Base-by-base conservation (phyloP, 2,797 vertebrate genomes). In the Aldrovandia affinis region DNA sequence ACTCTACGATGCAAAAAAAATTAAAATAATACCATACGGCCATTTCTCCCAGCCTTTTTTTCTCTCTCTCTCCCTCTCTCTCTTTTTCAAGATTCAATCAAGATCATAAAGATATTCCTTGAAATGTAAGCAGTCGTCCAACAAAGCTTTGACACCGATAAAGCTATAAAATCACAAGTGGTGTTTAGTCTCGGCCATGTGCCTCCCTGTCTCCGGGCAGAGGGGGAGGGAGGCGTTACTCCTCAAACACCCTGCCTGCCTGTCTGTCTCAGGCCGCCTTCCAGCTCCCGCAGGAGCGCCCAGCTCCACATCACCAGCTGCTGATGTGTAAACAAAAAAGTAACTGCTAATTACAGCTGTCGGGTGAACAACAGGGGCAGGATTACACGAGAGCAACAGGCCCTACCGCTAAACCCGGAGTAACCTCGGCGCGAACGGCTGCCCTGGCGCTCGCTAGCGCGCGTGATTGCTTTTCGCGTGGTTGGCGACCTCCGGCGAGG, bases 281-380 rank as follows among this genome's bases (percentile, higher is more conserved):
- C 75, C 54, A 12, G 28, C 28, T 25, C 77, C 39, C 12, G 75
- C 20, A 2, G n/a, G 14, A 42, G 70, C n/a, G 28, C 54, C 18
- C 20, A 15, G 2, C 73, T 28, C 33, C 15, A 7, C 6, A 42
- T 75, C 68, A 50, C 4, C n/a, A 42, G 30, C 75, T 25, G 28
- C 77, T 52, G 42, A 65, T 47, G 44, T 75, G 20, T 79, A 25
- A 36, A 39, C 55, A 63, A 42, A 79, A 65, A 63, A 65, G 75
- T 78, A 79, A 78, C 42, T 55, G 28, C 77, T 52, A 39, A 79
- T 63, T 79, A 65, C 25, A 12, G 47, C 50, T 28, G 77, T 78
- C 39, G 2, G 28, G 44, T 12, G 22, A 78, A 52, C 42, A 30
- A 78, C 77, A 15, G 77, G 44, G 50, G 77, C 44, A 54, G 50